Conservation (phyloP, 1,140 invertebrate genomes). For the Drosophila takahashii region DNA sequence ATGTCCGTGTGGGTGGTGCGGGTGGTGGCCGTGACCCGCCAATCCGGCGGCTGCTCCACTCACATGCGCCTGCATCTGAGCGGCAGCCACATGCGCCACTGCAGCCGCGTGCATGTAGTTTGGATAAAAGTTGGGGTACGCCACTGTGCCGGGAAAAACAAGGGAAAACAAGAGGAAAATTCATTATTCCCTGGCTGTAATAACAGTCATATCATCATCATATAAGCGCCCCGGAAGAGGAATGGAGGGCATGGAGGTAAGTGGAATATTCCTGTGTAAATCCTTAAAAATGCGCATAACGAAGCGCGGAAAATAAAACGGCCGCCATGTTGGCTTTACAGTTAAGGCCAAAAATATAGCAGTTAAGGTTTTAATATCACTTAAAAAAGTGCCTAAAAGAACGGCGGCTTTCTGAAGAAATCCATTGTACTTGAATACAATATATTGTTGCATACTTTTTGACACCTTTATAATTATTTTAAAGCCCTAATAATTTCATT, state of each 20-base stretch:
- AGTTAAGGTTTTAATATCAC: no score
- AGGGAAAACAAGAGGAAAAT: slow-evolving; percentile 45
- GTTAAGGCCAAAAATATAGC: background rate
- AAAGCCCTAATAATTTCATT: no score
- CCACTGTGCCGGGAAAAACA: slow-evolving; percentile 86
- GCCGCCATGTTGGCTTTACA: slow-evolving; percentile 38
- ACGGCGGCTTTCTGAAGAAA: no score
- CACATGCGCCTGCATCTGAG: slow-evolving; percentile 85
- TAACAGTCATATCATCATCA: slow-evolving; percentile 49
- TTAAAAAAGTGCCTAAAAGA: no score
- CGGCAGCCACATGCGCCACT: slow-evolving; percentile 87
- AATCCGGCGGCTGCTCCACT: slow-evolving; percentile 66
- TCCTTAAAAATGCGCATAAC: slow-evolving; percentile 72
- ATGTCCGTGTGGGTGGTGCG: slow-evolving; percentile 84
- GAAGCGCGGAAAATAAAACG: slow-evolving; percentile 46
- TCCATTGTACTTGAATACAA: no score
- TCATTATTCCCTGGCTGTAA: slow-evolving; percentile 40
- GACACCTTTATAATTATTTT: background rate
- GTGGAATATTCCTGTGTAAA: slow-evolving; percentile 33
- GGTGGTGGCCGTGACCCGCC: slow-evolving; percentile 71
- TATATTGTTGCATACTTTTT: background rate
- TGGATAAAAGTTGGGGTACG: slow-evolving; percentile 91
- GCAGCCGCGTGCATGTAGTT: slow-evolving; percentile 90
- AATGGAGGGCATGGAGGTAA: background rate
- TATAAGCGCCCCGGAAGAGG: background rate